Conservation (phyloP, 2,888 invertebrate species). For the Pelosia muscerda region DNA sequence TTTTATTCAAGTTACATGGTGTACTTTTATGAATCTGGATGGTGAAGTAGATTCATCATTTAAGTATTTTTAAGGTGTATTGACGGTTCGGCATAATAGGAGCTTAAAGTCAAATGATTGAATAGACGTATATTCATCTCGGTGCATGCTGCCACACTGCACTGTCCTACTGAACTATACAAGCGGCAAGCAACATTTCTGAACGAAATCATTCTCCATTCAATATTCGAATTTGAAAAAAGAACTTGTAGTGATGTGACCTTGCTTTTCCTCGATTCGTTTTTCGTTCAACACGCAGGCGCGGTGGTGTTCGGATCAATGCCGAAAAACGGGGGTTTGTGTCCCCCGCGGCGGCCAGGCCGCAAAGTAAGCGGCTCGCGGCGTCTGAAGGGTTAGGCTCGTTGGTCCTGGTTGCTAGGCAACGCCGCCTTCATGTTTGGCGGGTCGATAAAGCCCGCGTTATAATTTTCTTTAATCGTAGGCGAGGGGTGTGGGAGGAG, state of each 20-base stretch:
- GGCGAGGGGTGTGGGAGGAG: slow-evolving; percentile 57
- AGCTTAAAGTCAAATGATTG: slow-evolving; percentile 18
- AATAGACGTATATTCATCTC: slow-evolving; percentile 44
- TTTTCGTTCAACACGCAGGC: slow-evolving; percentile 84
- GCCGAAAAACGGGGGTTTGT: slow-evolving; percentile 82
- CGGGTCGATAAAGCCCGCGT: slow-evolving; percentile 78
- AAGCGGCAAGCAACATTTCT: slow-evolving; percentile 70
- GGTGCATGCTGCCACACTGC: slow-evolving; percentile 50
- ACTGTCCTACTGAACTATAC: slow-evolving; percentile 72
- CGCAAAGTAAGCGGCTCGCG: slow-evolving; percentile 82
- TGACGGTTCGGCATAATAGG: neutral
- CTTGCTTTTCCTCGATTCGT: slow-evolving; percentile 82
- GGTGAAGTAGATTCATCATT: neutral
- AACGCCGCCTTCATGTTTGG: slow-evolving; percentile 72
- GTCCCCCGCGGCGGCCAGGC: slow-evolving; percentile 70
- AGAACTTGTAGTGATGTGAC: slow-evolving; percentile 84
- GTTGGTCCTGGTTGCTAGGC: slow-evolving; percentile 77
- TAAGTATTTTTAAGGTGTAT: neutral
- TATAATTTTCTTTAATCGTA: slow-evolving; percentile 82
- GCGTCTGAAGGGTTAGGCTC: slow-evolving; percentile 82
- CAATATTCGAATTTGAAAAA: slow-evolving; percentile 84
- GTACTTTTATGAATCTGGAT: neutral
- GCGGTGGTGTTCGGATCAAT: slow-evolving; percentile 82
- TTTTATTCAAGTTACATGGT: neutral
- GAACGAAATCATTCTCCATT: slow-evolving; percentile 81